Evolutionary conservation across 2,888 invertebrate genomes (phyloP).

Genomic region (Gryllus longicercus): DNA sequence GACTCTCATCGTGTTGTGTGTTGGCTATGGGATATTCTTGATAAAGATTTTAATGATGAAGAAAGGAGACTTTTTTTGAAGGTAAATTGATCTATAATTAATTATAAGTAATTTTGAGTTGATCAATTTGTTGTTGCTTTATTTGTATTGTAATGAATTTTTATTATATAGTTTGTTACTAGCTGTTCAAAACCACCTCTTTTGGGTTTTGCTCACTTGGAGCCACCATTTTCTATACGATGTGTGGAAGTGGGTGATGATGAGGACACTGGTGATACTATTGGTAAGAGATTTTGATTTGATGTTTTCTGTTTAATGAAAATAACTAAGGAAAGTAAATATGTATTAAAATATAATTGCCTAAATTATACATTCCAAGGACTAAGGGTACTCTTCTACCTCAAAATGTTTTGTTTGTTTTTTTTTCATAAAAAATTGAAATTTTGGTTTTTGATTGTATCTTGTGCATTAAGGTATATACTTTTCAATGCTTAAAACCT

Average conservation of each 20-base stretch:
- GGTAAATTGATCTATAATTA: conserved; percentile 49
- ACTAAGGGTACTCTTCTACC: neutral
- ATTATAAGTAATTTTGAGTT: neutral
- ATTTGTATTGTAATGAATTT: neutral
- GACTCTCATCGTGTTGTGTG: conserved; percentile 94
- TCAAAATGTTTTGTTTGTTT: no score
- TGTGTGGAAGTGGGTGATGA: conserved; percentile 99
- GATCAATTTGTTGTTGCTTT: no score
- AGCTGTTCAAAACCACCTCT: conserved; percentile 97
- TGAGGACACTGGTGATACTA: conserved; percentile 85
- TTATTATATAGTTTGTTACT: conserved; percentile 68
- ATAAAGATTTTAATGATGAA: conserved; percentile 87
- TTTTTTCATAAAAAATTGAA: no score
- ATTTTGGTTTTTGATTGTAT: no score
- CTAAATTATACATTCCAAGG: no score
- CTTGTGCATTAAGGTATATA: no score
- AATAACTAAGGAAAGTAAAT: neutral
- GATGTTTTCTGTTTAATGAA: neutral
- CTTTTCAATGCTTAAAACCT: no score
- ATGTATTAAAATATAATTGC: neutral
- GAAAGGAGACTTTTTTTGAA: conserved; percentile 94
- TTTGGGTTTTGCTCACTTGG: conserved; percentile 91
- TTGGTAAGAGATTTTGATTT: conserved; percentile 53
- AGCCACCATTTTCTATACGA: conserved; percentile 96
- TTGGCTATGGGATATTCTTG: conserved; percentile 98